A percentile compares a stretch with the other conserved stretches of the same genome.
Conservation (phyloP, 2,888 invertebrate species). For the Macrosiphum euphorbiae region DNA sequence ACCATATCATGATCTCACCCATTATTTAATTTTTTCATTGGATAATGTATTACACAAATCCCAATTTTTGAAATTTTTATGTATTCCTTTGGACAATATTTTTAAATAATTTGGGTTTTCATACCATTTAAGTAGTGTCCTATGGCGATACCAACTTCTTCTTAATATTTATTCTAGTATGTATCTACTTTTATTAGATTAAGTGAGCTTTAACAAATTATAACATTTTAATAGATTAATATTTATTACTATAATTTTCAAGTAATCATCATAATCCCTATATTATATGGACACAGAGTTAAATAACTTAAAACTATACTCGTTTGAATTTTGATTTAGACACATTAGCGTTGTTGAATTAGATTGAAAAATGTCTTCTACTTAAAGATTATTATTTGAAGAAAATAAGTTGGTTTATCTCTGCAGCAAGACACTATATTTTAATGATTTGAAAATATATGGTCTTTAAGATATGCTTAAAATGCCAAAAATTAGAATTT, state of each 20-base stretch:
- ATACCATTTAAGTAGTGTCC: neutral
- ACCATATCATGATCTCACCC: neutral
- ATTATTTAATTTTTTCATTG: neutral
- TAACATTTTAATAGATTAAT: neutral
- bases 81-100: neutral
- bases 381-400: too few species aligned
- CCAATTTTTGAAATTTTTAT: neutral
- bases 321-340: neutral
- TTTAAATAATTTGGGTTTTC: neutral
- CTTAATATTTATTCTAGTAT: neutral
- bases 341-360: neutral
- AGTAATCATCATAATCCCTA: too few species aligned
- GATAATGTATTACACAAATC: neutral
- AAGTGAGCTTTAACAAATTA: too few species aligned
- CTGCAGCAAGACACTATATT: too few species aligned
- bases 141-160: neutral
- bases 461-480: neutral
- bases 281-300: neutral
- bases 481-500: neutral
- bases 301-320: neutral
- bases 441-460: neutral
- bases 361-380: neutral
- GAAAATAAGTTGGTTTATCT: too few species aligned
- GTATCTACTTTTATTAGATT: too few species aligned
- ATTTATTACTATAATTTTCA: neutral